Conservation (phyloP, 1,140 invertebrate genomes). For the Coboldia fuscipes region DNA sequence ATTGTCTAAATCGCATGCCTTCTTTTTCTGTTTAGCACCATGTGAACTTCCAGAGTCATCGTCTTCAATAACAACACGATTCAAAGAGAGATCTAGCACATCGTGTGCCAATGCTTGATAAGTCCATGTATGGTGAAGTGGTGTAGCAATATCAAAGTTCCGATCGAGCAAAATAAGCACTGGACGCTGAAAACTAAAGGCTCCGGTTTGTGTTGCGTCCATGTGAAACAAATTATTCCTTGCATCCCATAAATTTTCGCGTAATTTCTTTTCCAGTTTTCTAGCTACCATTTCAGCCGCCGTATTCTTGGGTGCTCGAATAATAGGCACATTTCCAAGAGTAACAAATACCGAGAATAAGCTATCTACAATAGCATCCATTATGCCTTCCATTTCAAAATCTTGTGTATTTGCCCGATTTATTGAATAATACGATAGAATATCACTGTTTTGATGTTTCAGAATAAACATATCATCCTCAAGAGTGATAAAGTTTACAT, state of each 20-base stretch:
- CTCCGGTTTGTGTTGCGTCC: conserved; percentile 54
- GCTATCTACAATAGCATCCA: conserved; percentile 89
- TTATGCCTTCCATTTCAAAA: conserved; percentile 84
- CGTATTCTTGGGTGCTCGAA: conserved; percentile 84
- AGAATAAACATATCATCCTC: conserved; percentile 96
- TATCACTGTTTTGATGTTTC: conserved; percentile 75
- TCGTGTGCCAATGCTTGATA: conserved; percentile 96
- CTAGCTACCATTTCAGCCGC: conserved; percentile 96
- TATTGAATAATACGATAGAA: conserved; percentile 83
- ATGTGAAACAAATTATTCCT: conserved; percentile 88
- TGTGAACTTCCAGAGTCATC: conserved; percentile 18
- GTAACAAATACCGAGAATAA: conserved; percentile 96
- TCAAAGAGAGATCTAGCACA: conserved; percentile 76
- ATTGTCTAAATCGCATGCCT: conserved; percentile 77
- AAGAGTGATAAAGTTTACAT: conserved; percentile 94
- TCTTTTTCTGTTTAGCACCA: conserved; percentile 47
- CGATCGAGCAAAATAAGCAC: conserved; percentile 84
- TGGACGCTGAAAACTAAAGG: conserved; percentile 77
- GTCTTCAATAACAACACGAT: conserved; percentile 67
- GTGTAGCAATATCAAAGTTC: conserved; percentile 91
- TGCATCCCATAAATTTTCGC: conserved; percentile 91
- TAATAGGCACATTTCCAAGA: conserved; percentile 83
- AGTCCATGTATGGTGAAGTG: conserved; percentile 98
- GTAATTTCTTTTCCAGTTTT: conserved; percentile 90
- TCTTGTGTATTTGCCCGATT: conserved; percentile 90